Evolutionary conservation across 2,888 invertebrate genomes (phyloP).

Genomic region (Pterostichus madidus): DNA sequence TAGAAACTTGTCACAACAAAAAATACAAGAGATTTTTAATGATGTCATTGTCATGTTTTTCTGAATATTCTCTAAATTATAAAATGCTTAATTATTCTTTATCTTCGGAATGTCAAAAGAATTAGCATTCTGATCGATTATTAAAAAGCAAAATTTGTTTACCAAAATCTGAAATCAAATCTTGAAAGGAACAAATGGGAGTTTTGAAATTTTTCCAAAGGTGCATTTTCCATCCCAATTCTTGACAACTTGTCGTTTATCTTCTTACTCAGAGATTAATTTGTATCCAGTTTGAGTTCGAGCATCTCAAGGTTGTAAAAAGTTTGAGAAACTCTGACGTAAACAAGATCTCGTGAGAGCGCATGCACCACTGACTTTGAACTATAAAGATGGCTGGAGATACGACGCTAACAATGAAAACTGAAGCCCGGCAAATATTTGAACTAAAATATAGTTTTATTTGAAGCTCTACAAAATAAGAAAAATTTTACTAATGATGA

Average conservation of each 20-base stretch:
- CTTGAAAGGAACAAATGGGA: conserved; percentile 33
- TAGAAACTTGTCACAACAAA: no score
- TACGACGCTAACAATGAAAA: not conserved
- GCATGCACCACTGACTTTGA: not conserved
- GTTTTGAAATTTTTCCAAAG: conserved; percentile 19
- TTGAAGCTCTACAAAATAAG: no score
- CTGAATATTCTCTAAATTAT: no score
- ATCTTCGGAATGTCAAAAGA: not conserved
- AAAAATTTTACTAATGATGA: no score
- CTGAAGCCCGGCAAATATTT: not conserved
- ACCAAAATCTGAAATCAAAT: conserved; percentile 16
- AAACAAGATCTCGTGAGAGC: conserved; percentile 50
- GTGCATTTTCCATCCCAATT: conserved; percentile 21
- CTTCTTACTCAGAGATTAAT: conserved; percentile 56
- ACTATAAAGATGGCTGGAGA: not conserved
- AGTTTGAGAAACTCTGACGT: conserved; percentile 57
- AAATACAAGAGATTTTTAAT: no score
- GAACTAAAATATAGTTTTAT: no score
- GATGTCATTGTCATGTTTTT: no score
- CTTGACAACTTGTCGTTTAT: conserved; percentile 47
- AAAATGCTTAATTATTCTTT: not conserved
- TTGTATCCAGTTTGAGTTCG: conserved; percentile 49
- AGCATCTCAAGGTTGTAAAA: conserved; percentile 30
- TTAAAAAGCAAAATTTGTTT: conserved; percentile 43
- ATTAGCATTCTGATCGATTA: conserved; percentile 6